Base-by-base conservation (phyloP, 2,797 vertebrate species). In the Lutjanus campechanus region DNA sequence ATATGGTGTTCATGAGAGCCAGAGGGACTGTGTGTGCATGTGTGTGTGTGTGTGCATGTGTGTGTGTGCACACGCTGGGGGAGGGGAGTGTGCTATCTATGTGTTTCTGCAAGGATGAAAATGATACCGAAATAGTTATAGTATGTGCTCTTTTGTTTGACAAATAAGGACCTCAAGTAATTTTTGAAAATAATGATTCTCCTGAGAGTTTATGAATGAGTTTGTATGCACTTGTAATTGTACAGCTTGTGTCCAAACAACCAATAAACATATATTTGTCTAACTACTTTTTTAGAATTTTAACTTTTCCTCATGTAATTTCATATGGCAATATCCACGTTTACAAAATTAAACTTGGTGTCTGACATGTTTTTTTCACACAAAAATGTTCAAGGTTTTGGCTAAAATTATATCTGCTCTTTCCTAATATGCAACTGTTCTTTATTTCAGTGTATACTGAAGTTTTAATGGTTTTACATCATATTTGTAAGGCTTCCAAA, bases 1-100 rank as follows among this genome's bases (percentile, higher is more conserved):
- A 86, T 85, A 84, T 89, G 74, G 82, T 73, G 53, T 47, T 25
- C 51, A 61, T 60, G 60, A 10, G 61, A 54, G 80, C 69, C 46
- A 64, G 68, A 50, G 70, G 75, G 58, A 63, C 76, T 49, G 62
- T 4, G 17, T 64, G 65, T 11, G 4, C 0, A 56, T 51, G 43
- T 53, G 43, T 61, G 40, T 71, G 50, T 70, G 25, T 60, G 77
- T 56, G 44, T 68, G 47, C 61, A 47, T 63, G 53, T 53, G 54
- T 54, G 51, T 65, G 50, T 80, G 67, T 55, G 43, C 36, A 20
- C 22, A 16, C 59, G 73, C 46, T 73, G 86, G 79, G 76, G 81
- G 72, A 74, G 61, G 63, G 69, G 40, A 19, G 15, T 9, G 54
- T 65, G 53, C 43, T 66, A 11, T 62, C 19, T 55, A 22, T 62